phyloP scores from a whole-genome alignment of 1,140 invertebrate genomes.

The Lepidurus packardi region DNA sequence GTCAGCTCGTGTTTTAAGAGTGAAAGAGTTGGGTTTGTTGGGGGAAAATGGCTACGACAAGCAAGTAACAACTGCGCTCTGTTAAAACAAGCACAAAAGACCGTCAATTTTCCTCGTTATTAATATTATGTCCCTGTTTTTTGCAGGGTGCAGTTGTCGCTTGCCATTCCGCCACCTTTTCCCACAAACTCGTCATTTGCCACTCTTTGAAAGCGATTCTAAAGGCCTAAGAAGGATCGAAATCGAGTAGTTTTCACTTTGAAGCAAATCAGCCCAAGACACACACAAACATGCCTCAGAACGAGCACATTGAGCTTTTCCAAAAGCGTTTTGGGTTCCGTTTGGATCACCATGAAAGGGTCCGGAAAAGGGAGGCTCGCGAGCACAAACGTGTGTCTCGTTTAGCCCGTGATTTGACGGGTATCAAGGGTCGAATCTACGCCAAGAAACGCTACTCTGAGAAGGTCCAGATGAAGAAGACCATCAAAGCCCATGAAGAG shows the following conservation, averaged over 20 bases:
- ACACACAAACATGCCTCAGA: slow-evolving; percentile 83
- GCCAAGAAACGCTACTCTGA: slow-evolving; percentile 95
- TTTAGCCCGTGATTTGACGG: slow-evolving; percentile 84
- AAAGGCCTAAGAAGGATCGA: no score
- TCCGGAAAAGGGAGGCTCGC: slow-evolving; percentile 90
- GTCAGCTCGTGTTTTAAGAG: not conserved
- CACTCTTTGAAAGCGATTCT: no score
- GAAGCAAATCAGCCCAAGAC: not conserved
- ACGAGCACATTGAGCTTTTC: slow-evolving; percentile 98
- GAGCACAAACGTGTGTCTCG: slow-evolving; percentile 82
- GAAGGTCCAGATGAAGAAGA: slow-evolving; percentile 99
- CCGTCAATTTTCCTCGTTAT: not conserved
- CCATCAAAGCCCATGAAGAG: slow-evolving; percentile 86
- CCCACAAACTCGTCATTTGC: not conserved
- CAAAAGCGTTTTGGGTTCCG: slow-evolving; percentile 91
- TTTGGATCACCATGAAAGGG: slow-evolving; percentile 95
- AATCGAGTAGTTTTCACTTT: not conserved
- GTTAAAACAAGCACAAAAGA: not conserved
- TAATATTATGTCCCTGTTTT: slow-evolving; percentile 17
- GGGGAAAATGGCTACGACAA: not conserved
- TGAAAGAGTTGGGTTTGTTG: not conserved
- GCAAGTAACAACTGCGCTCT: slow-evolving; percentile 21
- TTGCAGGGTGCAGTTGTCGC: slow-evolving; percentile 20
- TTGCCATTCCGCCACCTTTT: slow-evolving; percentile 10
- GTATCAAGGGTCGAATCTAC: slow-evolving; percentile 96